Percentiles rank a stretch among this genome's conserved stretches.
Evolutionary conservation across 2,888 invertebrate species (phyloP).

Genomic region (Rhamnusium bicolor): DNA sequence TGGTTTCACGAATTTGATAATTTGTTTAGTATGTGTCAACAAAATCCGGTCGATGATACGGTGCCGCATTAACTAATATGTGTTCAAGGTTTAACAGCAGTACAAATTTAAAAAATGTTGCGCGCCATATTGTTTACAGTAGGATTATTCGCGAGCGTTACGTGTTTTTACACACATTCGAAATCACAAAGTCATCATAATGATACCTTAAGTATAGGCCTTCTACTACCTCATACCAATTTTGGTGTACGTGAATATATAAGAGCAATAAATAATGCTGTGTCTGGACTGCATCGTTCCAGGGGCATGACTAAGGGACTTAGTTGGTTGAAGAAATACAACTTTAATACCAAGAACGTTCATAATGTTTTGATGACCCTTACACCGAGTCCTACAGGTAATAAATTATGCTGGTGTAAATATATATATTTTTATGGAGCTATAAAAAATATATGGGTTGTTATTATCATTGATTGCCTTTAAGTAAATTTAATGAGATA

Average conservation of each 20-base stretch:
- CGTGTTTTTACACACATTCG: slow-evolving; percentile 57
- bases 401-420: slow-evolving; percentile 20
- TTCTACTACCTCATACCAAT: slow-evolving; percentile 77
- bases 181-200: slow-evolving; percentile 47
- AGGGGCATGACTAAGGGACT: slow-evolving; percentile 73
- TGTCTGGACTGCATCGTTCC: slow-evolving; percentile 75
- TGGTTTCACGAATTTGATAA: slow-evolving; percentile 33
- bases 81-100: slow-evolving; percentile 25
- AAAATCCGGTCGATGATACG: slow-evolving; percentile 14
- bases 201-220: slow-evolving; percentile 73
- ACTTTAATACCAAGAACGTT: slow-evolving; percentile 77
- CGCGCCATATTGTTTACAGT: slow-evolving; percentile 58
- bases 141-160: slow-evolving; percentile 52
- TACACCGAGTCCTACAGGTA: slow-evolving; percentile 84
- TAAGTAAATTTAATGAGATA: no score
- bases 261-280: slow-evolving; percentile 77
- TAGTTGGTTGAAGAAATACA: slow-evolving; percentile 77
- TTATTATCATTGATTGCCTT: no score
- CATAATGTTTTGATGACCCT: slow-evolving; percentile 80
- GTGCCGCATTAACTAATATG: slow-evolving; percentile 35
- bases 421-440: background rate
- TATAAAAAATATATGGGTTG: background rate
- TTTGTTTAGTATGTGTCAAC: slow-evolving; percentile 38
- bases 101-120: slow-evolving; percentile 42
- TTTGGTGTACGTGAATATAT: slow-evolving; percentile 80